Conservation (phyloP, 1,140 invertebrate species). For the Caenorhabditis inopinata region DNA sequence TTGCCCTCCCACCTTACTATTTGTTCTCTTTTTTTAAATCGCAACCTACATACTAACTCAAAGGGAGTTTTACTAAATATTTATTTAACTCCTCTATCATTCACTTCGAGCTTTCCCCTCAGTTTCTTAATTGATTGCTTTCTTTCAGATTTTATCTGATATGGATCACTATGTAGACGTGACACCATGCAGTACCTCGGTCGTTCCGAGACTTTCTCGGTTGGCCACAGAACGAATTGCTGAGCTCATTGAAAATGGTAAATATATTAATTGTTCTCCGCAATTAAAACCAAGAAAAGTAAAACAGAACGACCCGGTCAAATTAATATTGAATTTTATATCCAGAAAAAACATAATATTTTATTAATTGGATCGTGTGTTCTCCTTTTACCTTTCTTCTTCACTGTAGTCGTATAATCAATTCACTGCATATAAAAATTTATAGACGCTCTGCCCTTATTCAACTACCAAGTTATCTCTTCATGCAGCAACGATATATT, state of each 20-base stretch:
- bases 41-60: background rate
- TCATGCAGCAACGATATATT: slow-evolving; percentile 8
- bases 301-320: too few species aligned
- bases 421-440: background rate
- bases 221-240: background rate
- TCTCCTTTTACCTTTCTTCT: too few species aligned
- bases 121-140: too few species aligned
- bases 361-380: too few species aligned
- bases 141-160: slow-evolving; percentile 11
- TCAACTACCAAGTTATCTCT: background rate
- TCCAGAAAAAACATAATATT: too few species aligned
- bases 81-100: background rate
- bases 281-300: too few species aligned
- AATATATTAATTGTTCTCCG: background rate
- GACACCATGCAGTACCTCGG: background rate
- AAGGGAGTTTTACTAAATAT: background rate
- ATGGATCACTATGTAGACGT: slow-evolving; percentile 8
- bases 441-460: background rate
- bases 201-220: background rate
- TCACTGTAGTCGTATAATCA: too few species aligned
- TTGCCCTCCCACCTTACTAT: background rate
- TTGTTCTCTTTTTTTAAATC: slow-evolving; percentile 25
- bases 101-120: too few species aligned
- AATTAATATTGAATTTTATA: too few species aligned
- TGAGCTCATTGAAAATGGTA: background rate